Evolutionary conservation across 2,797 vertebrate species (phyloP).

Genomic region (Micromesistius poutassou): DNA sequence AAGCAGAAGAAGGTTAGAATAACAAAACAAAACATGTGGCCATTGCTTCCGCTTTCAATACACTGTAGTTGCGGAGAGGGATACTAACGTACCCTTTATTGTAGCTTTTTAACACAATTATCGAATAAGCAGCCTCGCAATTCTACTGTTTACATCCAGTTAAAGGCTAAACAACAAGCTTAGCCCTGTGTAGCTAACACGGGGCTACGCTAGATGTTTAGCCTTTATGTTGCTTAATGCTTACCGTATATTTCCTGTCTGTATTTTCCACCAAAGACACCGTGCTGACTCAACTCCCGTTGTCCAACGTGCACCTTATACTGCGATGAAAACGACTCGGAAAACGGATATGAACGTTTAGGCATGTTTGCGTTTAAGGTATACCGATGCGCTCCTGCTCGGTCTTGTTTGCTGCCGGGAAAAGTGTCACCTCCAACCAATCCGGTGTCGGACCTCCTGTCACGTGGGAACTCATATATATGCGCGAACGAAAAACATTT

Average conservation of each 20-base stretch:
- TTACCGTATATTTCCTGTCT: slow-evolving; percentile 74
- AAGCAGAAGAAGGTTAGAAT: background rate
- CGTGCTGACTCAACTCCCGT: slow-evolving; percentile 65
- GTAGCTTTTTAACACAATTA: background rate
- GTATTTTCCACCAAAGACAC: slow-evolving; percentile 71
- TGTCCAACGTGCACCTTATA: slow-evolving; percentile 76
- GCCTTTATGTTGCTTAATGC: slow-evolving; percentile 32
- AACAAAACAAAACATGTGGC: background rate
- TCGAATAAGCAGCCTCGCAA: background rate
- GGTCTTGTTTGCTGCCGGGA: slow-evolving; percentile 50
- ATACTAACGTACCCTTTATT: background rate
- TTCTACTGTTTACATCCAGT: background rate
- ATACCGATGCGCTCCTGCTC: accelerated
- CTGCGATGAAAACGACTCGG: slow-evolving; percentile 75
- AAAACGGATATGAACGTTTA: slow-evolving; percentile 73
- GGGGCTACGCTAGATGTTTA: too few relatives aligned
- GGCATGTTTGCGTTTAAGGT: slow-evolving; percentile 63
- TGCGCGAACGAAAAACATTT: background rate
- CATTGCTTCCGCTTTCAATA: background rate
- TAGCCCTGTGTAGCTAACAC: background rate
- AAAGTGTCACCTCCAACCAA: slow-evolving; percentile 37
- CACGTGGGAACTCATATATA: slow-evolving; percentile 37
- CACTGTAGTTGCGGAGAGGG: background rate
- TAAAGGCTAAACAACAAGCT: background rate
- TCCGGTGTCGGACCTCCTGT: slow-evolving; percentile 11